Evolutionary conservation across 1,140 invertebrate genomes (phyloP), one percentile per base, ranked within the genome.

Genomic region (Tetramorium parvispinum): DNA sequence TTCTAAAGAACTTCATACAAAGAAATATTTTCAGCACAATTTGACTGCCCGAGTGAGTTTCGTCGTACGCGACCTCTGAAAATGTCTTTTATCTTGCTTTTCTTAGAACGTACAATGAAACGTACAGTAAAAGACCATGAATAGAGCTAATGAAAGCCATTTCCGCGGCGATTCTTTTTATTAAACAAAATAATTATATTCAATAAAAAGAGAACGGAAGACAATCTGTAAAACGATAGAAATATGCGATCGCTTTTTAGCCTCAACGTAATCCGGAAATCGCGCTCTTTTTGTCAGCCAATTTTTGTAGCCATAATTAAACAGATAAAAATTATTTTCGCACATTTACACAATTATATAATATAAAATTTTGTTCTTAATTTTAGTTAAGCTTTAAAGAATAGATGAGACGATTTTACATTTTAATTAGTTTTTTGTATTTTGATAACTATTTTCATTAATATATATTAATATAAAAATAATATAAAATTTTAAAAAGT

Each of bases 91-190:
- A 3, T 82, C 78, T 43, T 6, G 27, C 49, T 55, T 55, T 32
- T 81, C 10, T 55, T 40, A 16, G 4, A 66, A 40, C 63, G 32
- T 8, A 40, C 65, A 53, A 27, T 46, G 24, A 71, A 82, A 73
- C 21, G 49, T 16, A 24, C 21, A 13, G 53, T 46, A 46, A 71
- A 82, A 46, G 5, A n/a, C 3, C 18, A n/a, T 59, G 66, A 73
- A 71, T 82, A 55, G 40, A 73, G 37, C 24, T 73, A 57, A 73
- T 82, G 32, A 73, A 82, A 73, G 51, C 66, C 40, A 13, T 32
- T 81, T 55, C 16, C 65, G 49, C 11, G 16, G 8, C 53, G 53
- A 82, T 2, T 11, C 66, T 82, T 13, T 53, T 43, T 70, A 40
- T 49, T 57, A 73, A 40, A 32, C 7, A 13, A 59, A 73, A 82